These are phyloP conservation scores for Nemoura dubitans DNA, from an alignment of 2,888 invertebrate species.

Conservation along the genomic window DNA sequence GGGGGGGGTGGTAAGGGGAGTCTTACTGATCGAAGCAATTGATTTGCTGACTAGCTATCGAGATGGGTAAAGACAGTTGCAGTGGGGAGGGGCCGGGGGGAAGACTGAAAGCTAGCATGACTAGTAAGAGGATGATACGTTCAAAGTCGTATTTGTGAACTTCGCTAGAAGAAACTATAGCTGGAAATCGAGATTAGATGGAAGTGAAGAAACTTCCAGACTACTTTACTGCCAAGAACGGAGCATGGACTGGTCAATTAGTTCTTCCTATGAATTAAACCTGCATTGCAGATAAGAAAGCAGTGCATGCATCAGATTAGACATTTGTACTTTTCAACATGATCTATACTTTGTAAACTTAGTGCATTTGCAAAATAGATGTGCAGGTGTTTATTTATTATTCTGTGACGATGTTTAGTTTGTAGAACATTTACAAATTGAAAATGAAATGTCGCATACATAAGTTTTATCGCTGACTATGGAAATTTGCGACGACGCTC, in stretches of 20 bases:
- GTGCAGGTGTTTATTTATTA: not conserved
- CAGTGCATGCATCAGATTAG: not conserved
- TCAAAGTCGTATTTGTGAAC: constrained; percentile 8
- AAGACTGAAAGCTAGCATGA: constrained; percentile 16
- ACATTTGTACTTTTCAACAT: no score
- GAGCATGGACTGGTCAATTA: not conserved
- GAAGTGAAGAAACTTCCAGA: not conserved
- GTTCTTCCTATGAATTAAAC: not conserved
- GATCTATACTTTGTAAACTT: not conserved
- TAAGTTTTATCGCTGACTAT: not conserved
- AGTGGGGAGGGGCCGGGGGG: not conserved
- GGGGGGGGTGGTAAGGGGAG: not conserved
- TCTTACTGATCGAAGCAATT: constrained; percentile 34
- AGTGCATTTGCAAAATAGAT: not conserved
- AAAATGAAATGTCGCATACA: not conserved
- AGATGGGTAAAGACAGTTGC: not conserved
- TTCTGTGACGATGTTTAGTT: not conserved
- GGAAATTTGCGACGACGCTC: not conserved
- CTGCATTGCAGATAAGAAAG: not conserved
- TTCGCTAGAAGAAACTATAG: not conserved
- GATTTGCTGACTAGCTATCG: constrained; percentile 36
- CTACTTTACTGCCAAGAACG: not conserved
- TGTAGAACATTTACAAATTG: not conserved
- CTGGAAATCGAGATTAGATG: not conserved
- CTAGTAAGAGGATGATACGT: constrained; percentile 34